phyloP scores from a whole-genome alignment of 2,888 invertebrate genomes.

The Deroplatys truncata region DNA sequence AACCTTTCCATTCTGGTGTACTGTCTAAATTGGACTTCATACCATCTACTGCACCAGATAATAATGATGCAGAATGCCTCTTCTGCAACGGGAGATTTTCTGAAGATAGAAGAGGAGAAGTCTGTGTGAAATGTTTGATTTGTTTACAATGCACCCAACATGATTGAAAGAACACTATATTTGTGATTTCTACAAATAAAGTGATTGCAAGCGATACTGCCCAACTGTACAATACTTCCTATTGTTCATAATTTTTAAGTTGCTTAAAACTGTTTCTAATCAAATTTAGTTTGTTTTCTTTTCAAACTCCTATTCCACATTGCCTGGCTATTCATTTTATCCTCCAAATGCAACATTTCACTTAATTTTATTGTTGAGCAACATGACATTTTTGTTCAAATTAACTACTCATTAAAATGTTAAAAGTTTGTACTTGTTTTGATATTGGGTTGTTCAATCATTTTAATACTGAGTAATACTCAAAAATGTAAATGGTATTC shows the following conservation, averaged over 20 bases:
- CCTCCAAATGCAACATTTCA: not conserved
- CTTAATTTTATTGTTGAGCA: too few species aligned
- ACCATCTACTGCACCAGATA: not conserved
- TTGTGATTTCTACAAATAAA: too few species aligned
- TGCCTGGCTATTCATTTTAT: not conserved
- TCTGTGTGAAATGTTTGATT: conserved; percentile 27
- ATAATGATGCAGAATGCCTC: conserved; percentile 27
- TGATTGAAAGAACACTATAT: conserved; percentile 31
- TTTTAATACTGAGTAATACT: too few species aligned
- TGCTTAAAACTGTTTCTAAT: not conserved
- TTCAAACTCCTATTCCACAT: not conserved
- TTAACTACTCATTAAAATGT: too few species aligned
- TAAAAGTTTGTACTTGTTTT: too few species aligned
- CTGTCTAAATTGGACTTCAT: not conserved
- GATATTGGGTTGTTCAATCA: too few species aligned
- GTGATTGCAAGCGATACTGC: conserved; percentile 27
- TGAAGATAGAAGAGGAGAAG: conserved; percentile 25
- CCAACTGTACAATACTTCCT: not conserved
- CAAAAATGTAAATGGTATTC: too few species aligned
- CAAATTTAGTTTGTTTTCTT: not conserved
- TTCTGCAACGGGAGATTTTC: conserved; percentile 29
- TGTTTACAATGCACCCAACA: conserved; percentile 30
- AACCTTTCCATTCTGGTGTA: not conserved
- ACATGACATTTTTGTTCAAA: too few species aligned
- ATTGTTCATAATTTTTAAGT: not conserved